Conservation (phyloP, 2,113 vertebrate genomes). For the Abramis brama region DNA sequence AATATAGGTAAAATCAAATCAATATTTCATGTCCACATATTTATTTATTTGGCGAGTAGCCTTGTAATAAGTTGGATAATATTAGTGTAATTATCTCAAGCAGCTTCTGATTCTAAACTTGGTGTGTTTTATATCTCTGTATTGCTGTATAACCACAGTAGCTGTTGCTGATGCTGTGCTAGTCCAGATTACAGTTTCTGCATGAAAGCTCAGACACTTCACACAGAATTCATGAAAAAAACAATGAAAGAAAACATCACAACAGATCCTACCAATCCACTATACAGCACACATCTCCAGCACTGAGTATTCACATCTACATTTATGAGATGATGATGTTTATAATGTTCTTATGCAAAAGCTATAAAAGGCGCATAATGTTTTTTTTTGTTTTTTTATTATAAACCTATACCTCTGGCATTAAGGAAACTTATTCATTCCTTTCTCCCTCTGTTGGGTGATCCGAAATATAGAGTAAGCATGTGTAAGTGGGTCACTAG, state of each 20-base stretch:
- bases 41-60: background rate
- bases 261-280: background rate
- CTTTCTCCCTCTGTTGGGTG: slow-evolving; percentile 55
- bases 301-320: background rate
- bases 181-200: slow-evolving; percentile 11
- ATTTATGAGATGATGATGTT: background rate
- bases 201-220: background rate
- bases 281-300: background rate
- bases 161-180: background rate
- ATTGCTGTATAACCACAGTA: background rate
- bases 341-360: background rate
- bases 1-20: background rate
- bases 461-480: slow-evolving; percentile 65
- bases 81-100: background rate
- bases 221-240: slow-evolving; percentile 1
- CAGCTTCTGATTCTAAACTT: background rate
- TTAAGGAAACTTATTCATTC: slow-evolving; percentile 43
- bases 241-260: background rate
- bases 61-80: background rate
- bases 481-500: slow-evolving; percentile 70
- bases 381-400: too few relatives aligned
- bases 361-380: background rate
- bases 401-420: background rate
- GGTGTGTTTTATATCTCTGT: background rate
- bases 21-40: background rate